These are phyloP conservation scores for Dinoponera quadriceps DNA, from an alignment of 1,140 invertebrate species.

Conservation along the genomic window DNA sequence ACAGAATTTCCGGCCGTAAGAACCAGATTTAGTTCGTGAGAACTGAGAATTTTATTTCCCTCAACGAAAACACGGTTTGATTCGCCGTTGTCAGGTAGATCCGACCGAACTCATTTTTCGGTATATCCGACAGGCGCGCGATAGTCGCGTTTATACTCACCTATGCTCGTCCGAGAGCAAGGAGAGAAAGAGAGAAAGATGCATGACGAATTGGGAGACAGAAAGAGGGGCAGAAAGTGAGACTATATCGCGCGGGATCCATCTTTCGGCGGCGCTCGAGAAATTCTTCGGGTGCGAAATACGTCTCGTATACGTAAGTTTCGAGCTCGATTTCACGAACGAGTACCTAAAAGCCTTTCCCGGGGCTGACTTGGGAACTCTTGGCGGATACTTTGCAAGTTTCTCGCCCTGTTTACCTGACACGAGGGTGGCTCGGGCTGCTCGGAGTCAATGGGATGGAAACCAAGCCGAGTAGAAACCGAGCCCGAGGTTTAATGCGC, in stretches of 20 bases:
- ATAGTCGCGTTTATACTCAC: too few relatives aligned
- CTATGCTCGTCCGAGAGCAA: too few relatives aligned
- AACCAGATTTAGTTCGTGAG: too few relatives aligned
- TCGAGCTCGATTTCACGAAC: conserved; percentile 72
- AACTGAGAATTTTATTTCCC: too few relatives aligned
- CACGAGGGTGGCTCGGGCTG: conserved; percentile 67
- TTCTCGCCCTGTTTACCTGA: conserved; percentile 82
- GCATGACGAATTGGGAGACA: too few relatives aligned
- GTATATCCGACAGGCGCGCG: too few relatives aligned
- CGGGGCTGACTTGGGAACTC: conserved; percentile 65
- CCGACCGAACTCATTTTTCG: too few relatives aligned
- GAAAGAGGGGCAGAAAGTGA: conserved; percentile 12
- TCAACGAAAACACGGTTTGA: too few relatives aligned
- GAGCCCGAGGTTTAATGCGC: conserved; percentile 65
- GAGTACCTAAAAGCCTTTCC: conserved; percentile 72
- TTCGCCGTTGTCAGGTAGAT: too few relatives aligned
- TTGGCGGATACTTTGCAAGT: conserved; percentile 82
- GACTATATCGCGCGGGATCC: conserved; percentile 60
- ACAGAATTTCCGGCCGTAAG: too few relatives aligned
- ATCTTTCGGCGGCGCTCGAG: conserved; percentile 56
- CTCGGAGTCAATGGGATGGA: conserved; percentile 80
- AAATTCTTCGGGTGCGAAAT: conserved; percentile 64
- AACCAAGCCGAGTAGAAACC: conserved; percentile 78
- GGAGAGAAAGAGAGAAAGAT: too few relatives aligned
- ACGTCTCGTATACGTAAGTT: conserved; percentile 58